Percentiles rank a stretch among this genome's conserved stretches.
Conservation (phyloP, 2,888 invertebrate genomes). For the Leucozona laternaria region DNA sequence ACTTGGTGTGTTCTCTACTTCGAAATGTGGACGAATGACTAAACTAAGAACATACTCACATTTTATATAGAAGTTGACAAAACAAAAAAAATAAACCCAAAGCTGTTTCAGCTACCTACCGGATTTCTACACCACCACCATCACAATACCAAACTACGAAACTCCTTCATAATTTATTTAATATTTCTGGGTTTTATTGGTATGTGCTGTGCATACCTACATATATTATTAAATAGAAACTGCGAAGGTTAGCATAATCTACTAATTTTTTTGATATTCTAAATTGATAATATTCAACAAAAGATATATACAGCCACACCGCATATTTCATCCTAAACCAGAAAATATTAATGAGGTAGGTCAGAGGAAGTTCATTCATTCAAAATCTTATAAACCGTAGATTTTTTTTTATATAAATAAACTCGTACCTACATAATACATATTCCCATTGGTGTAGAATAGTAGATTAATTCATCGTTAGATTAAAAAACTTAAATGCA, state of each 20-base stretch:
- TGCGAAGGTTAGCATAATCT: slow-evolving; percentile 38
- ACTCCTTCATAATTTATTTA: slow-evolving; percentile 46
- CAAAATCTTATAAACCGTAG: neutral
- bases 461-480: neutral
- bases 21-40: slow-evolving; percentile 44
- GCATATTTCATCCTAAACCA: slow-evolving; percentile 3
- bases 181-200: slow-evolving; percentile 28
- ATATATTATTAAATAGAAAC: slow-evolving; percentile 52
- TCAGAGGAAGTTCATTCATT: slow-evolving; percentile 47
- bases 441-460: neutral
- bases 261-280: slow-evolving; percentile 36
- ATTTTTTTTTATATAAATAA: no score
- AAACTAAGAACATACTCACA: slow-evolving; percentile 38
- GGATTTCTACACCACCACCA: slow-evolving; percentile 41
- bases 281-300: slow-evolving; percentile 27
- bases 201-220: no score
- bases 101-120: slow-evolving; percentile 33
- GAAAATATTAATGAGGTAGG: slow-evolving; percentile 61
- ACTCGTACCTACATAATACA: no score
- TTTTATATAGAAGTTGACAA: slow-evolving; percentile 64
- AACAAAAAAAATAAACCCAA: slow-evolving; percentile 20
- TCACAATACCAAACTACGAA: slow-evolving; percentile 8
- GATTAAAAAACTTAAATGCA: neutral
- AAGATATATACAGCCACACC: neutral
- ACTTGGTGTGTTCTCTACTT: slow-evolving; percentile 44